Evolutionary conservation across 2,888 invertebrate genomes (phyloP).

Genomic region (Dorcus hopei): DNA sequence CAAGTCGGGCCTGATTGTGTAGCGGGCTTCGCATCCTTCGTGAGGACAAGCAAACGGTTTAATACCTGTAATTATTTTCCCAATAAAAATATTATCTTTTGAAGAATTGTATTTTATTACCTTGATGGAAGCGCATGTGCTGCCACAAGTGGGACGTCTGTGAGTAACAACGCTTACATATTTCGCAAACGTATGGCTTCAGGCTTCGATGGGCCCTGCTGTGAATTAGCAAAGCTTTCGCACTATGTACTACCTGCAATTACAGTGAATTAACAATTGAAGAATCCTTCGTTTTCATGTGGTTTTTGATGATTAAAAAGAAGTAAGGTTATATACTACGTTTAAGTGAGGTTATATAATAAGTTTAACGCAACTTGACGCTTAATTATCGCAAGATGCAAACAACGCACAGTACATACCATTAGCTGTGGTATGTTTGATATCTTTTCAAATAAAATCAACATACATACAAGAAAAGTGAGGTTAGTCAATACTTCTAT

Average conservation of each 20-base stretch:
- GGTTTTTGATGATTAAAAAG: no score
- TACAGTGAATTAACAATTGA: constrained; percentile 1
- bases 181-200: constrained; percentile 58
- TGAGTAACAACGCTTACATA: constrained; percentile 60
- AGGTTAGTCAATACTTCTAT: no score
- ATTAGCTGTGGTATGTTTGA: no score
- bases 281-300: no score
- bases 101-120: constrained; percentile 32
- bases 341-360: no score
- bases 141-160: constrained; percentile 66
- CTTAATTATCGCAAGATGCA: no score
- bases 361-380: no score
- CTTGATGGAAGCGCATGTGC: constrained; percentile 64
- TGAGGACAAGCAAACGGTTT: constrained; percentile 62
- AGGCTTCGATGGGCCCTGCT: constrained; percentile 47
- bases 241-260: constrained; percentile 44
- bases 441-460: no score
- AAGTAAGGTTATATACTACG: no score
- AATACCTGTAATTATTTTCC: constrained; percentile 48
- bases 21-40: constrained; percentile 58
- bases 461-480: no score
- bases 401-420: no score
- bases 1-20: constrained; percentile 61
- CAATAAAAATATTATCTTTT: neutral
- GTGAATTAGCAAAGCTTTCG: constrained; percentile 47